Base-by-base conservation (phyloP, 1,140 invertebrate genomes). In the Heterodera schachtii region DNA sequence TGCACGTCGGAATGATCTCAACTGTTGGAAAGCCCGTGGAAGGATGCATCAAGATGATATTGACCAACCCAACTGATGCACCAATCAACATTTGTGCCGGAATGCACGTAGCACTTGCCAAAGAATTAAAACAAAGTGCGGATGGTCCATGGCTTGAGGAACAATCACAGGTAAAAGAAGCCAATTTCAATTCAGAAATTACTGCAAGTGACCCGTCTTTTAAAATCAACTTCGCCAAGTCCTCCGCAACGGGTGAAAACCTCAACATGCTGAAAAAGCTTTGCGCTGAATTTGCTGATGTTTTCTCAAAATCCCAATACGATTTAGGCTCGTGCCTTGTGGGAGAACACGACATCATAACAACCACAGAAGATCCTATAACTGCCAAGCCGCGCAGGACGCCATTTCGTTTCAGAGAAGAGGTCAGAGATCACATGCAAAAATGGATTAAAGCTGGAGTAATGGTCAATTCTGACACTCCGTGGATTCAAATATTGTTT, bases 271-370 rank as follows among this genome's bases (percentile, higher is more conserved):
- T 47, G 21, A 73, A 73, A 21, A 11, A 73, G 70, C n/a, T 73
- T 7, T 44, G 70, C 47, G 75, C 11, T 2, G 75, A 78, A 43
- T 78, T 66, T 31, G 19, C 19, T 9, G 75, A 78, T 47, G 47
- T 60, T 19, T 78, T 78, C 21, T 64, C 52, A n/a, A 73, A 60
- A 78, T 41, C n/a, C 21, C 52, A 78, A 73, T 78, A 78, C 11
- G 75, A 78, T 41, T 11, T 78, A 70, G 75, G 75, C 2, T 31
- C 19, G 0, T 78, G 57, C 75, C 57, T 19, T 7, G 67, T 52
- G 5, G 67, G 52, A 8, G 16, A n/a, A 16, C 75, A 60, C 4
- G 41, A 60, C 21, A 78, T 78, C 8, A 52, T 73, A 16, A 78
- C 75, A 5, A 78, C 52, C 16, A 78, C 75, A 3, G 16, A 78